These are phyloP conservation scores for Trinorchestia longiramus DNA, from an alignment of 1,140 invertebrate species.

Conservation along the genomic window DNA sequence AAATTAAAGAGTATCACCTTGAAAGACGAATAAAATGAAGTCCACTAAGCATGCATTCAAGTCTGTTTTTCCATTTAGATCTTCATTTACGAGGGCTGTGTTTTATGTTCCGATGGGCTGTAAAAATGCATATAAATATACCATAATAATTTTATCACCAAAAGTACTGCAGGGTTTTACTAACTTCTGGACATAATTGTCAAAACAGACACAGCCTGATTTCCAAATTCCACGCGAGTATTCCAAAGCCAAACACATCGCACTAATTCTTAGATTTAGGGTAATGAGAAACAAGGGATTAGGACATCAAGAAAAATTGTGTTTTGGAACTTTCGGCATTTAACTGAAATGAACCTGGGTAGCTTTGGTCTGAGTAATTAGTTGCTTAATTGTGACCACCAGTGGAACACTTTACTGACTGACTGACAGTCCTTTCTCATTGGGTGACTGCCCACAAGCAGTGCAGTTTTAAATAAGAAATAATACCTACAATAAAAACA, in stretches of 20 bases:
- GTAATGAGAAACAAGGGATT: not conserved
- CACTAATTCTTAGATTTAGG: not conserved
- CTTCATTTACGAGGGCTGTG: too few relatives aligned
- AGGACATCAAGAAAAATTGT: not conserved
- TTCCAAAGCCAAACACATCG: not conserved
- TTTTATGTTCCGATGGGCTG: too few relatives aligned
- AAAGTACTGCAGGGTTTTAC: too few relatives aligned
- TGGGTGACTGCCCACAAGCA: not conserved
- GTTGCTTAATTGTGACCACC: not conserved
- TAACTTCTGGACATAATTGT: too few relatives aligned
- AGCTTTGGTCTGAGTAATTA: not conserved
- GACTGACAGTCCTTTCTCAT: not conserved
- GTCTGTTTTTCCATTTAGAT: too few relatives aligned
- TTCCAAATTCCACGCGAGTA: too few relatives aligned
- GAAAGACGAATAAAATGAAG: too few relatives aligned
- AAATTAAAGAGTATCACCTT: too few relatives aligned
- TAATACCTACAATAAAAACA: not conserved
- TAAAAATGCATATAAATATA: too few relatives aligned
- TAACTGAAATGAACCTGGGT: not conserved
- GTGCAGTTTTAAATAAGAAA: not conserved
- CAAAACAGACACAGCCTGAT: too few relatives aligned
- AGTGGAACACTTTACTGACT: not conserved
- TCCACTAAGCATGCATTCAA: too few relatives aligned
- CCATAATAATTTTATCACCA: too few relatives aligned
- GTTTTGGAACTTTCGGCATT: not conserved